Conservation (phyloP, 2,113 vertebrate species). For the Balaeniceps rex region DNA sequence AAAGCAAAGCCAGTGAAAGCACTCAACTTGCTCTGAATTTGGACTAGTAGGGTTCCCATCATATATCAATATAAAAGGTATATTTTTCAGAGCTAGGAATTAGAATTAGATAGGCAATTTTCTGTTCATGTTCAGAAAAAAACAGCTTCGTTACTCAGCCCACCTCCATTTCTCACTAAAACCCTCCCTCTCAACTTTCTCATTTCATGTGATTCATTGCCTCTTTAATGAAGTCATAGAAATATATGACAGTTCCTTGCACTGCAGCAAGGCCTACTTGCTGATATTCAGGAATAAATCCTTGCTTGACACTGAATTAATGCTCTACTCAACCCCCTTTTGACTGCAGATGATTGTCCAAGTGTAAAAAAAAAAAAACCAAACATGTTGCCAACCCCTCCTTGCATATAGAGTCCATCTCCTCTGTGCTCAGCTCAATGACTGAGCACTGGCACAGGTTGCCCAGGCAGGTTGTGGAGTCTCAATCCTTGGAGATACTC, state of each 20-base stretch:
- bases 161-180: not conserved
- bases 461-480: not conserved
- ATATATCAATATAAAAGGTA: not conserved
- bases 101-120: not conserved
- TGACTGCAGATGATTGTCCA: not conserved
- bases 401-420: not conserved
- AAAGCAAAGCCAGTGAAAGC: not conserved
- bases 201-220: not conserved
- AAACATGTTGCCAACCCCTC: not conserved
- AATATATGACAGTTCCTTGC: not conserved
- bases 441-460: not conserved
- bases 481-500: not conserved
- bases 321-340: not conserved
- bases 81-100: not conserved
- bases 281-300: not conserved
- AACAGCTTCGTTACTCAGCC: not conserved
- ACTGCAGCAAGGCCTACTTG: not conserved
- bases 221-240: not conserved
- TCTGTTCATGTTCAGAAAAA: not conserved
- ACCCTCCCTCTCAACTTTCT: not conserved
- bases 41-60: not conserved
- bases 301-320: not conserved
- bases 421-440: not conserved
- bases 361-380: not conserved
- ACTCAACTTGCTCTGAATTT: not conserved